Conservation (phyloP, 2,797 vertebrate genomes). For the Gambelia wislizenii region DNA sequence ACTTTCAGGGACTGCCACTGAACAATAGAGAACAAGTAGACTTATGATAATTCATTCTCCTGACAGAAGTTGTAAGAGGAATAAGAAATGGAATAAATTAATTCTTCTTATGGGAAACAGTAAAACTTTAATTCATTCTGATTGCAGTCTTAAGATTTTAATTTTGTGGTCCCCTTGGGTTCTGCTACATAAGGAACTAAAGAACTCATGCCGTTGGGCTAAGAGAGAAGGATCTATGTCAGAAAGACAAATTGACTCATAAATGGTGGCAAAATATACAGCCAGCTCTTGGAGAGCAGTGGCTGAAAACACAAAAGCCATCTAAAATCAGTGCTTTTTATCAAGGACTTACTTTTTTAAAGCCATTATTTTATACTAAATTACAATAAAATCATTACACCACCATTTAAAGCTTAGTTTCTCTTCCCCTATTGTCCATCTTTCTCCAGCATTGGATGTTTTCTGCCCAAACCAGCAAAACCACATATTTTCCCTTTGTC, state of each 20-base stretch:
- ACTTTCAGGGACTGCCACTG: background rate
- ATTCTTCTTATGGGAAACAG: slow-evolving; percentile 57
- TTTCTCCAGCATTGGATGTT: background rate
- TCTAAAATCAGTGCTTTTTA: slow-evolving; percentile 51
- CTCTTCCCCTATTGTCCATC: background rate
- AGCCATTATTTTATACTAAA: slow-evolving; percentile 30
- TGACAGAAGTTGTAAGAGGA: slow-evolving; percentile 55
- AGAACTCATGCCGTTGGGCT: slow-evolving; percentile 19
- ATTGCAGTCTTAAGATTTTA: slow-evolving; percentile 54
- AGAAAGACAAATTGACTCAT: slow-evolving; percentile 54
- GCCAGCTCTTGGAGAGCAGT: slow-evolving; percentile 29
- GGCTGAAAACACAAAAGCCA: slow-evolving; percentile 47
- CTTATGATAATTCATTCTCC: slow-evolving; percentile 47
- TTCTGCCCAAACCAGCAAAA: background rate
- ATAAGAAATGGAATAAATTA: slow-evolving; percentile 59
- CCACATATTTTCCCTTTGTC: background rate
- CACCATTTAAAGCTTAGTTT: background rate
- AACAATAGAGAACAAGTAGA: slow-evolving; percentile 42
- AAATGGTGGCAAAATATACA: slow-evolving; percentile 53
- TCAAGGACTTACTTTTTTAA: slow-evolving; percentile 41
- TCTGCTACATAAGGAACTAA: slow-evolving; percentile 43
- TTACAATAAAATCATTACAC: background rate
- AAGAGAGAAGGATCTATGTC: slow-evolving; percentile 42
- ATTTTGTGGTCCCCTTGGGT: slow-evolving; percentile 63
- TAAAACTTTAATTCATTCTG: slow-evolving; percentile 62